These are phyloP conservation scores for Phenacoccus solenopsis DNA, from an alignment of 1,140 invertebrate species.

Conservation along the genomic window DNA sequence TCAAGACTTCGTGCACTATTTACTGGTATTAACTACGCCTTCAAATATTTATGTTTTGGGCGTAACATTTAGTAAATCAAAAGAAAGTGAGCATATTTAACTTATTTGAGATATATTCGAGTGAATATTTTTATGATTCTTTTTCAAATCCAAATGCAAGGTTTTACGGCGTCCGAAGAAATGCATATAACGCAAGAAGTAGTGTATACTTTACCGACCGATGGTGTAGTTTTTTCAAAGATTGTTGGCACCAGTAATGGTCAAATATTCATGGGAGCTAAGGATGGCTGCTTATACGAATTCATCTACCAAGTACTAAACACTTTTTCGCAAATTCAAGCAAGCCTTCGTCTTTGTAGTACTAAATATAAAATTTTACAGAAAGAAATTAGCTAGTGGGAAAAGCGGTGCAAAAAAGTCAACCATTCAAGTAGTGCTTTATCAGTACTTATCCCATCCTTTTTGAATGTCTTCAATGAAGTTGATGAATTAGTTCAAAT, in stretches of 20 bases:
- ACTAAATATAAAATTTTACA: constrained; percentile 33
- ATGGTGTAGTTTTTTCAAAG: constrained; percentile 73
- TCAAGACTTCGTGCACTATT: constrained; percentile 80
- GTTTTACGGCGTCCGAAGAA: constrained; percentile 42
- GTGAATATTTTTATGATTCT: neutral
- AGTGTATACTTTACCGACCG: constrained; percentile 81
- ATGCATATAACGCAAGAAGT: constrained; percentile 89
- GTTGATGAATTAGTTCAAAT: constrained; percentile 84
- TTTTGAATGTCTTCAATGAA: constrained; percentile 69
- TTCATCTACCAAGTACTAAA: constrained; percentile 75
- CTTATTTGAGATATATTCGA: neutral
- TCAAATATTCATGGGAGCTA: constrained; percentile 87
- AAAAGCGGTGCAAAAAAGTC: constrained; percentile 85
- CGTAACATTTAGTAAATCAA: constrained; percentile 45
- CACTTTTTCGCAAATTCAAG: neutral
- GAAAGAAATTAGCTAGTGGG: constrained; percentile 82
- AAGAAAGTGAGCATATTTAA: constrained; percentile 35
- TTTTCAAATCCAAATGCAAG: neutral
- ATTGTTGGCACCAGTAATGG: constrained; percentile 71
- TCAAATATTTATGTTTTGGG: constrained; percentile 86
- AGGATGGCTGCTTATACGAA: constrained; percentile 91
- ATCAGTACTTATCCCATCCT: constrained; percentile 83
- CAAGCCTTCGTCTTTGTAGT: no score
- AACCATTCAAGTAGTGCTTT: constrained; percentile 83
- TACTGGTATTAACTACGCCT: constrained; percentile 80